phyloP scores from a whole-genome alignment of 64 coral and sea anemone genomes.

The Porites lutea region DNA sequence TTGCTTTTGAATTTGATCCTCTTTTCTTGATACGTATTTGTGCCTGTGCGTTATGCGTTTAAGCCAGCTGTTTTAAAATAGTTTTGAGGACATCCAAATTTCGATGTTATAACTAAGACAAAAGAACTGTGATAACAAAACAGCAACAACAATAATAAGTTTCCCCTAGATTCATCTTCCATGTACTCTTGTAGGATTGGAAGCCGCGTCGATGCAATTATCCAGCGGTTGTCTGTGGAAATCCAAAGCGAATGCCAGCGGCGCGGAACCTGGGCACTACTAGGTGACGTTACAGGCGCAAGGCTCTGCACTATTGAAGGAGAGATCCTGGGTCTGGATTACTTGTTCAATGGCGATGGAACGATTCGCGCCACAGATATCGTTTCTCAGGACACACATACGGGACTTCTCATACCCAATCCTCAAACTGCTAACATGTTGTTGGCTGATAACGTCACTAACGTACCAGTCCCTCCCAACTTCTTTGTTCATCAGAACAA shows the following conservation, averaged over 20 bases:
- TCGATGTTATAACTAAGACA: too few relatives aligned
- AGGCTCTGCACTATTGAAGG: slow-evolving; percentile 89
- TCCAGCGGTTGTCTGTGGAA: slow-evolving; percentile 87
- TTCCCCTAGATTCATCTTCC: not conserved
- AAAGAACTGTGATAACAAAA: too few relatives aligned
- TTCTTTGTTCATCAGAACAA: slow-evolving; percentile 93
- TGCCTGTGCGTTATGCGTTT: too few relatives aligned
- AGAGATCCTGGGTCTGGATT: slow-evolving; percentile 73
- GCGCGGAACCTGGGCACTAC: slow-evolving; percentile 87
- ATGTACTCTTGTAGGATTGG: slow-evolving; percentile 51
- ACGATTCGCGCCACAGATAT: slow-evolving; percentile 78
- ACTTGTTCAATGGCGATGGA: slow-evolving; percentile 81
- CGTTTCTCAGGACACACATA: slow-evolving; percentile 70
- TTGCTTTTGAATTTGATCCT: too few relatives aligned
- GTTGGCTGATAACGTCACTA: slow-evolving; percentile 91
- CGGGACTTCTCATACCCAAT: slow-evolving; percentile 88
- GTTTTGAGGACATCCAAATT: too few relatives aligned
- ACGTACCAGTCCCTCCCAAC: slow-evolving; percentile 83
- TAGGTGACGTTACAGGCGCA: slow-evolving; percentile 90
- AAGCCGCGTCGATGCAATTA: slow-evolving; percentile 84
- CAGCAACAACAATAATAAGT: too few relatives aligned
- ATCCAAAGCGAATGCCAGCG: slow-evolving; percentile 95
- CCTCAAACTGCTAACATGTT: slow-evolving; percentile 87
- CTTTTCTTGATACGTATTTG: too few relatives aligned
- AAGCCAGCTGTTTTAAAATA: too few relatives aligned